Base-by-base conservation (phyloP, 2,797 vertebrate genomes). In the Fistularia commersonii region DNA sequence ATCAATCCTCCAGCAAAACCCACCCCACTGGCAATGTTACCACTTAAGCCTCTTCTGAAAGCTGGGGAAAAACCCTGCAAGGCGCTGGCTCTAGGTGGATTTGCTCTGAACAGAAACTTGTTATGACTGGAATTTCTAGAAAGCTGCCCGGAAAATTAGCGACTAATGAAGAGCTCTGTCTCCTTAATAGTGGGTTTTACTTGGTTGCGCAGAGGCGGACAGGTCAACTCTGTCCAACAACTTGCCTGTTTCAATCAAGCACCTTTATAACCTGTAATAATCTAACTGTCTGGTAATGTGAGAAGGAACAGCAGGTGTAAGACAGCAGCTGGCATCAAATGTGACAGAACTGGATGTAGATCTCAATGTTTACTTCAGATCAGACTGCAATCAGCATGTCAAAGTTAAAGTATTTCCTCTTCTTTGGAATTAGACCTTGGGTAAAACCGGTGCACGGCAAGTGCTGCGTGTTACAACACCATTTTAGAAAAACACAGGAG, bases 11-110 rank as follows among this genome's bases (percentile, higher is more conserved):
- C 48, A 37, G 57, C 62, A 79, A 83, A 84, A 80, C 43, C 60
- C 11, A 71, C 74, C 67, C 76, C 57, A 63, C 69, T 78, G 80
- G 82, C 78, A 76, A 59, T 54, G 73, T 72, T 79, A 76, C 74
- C 48, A 66, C 74, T 80, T 81, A 85, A 88, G 82, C 84, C 70
- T 79, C 73, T 68, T 76, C 72, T 66, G 51, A 80, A 69, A 81
- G 72, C 72, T 64, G 32, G 63, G 64, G 68, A 67, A 79, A 83
- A 82, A 66, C 76, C 61, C 73, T 54, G 53, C 72, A 69, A 80
- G 75, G 74, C 66, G 51, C 32, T 8, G 49, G 66, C 66, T 78
- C 58, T 45, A 69, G 57, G 58, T 56, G 69, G 78, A 80, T 85
- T 81, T 79, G 64, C 69, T 54, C 70, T 52, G 45, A 71, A 66